Evolutionary conservation across 2,797 vertebrate species (phyloP).

Genomic region (Falco novaeseelandiae): DNA sequence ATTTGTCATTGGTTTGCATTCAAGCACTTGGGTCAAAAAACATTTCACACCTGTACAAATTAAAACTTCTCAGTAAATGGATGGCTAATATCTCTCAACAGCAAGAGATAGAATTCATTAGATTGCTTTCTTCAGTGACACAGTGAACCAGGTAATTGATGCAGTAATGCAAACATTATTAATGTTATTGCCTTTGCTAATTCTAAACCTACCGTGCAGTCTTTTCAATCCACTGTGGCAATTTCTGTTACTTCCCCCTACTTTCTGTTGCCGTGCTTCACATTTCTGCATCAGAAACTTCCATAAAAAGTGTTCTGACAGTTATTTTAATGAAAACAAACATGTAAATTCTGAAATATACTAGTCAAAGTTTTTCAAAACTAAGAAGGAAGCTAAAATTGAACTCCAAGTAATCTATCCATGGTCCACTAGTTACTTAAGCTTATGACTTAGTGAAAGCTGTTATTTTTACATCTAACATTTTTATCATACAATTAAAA

Average conservation of each 20-base stretch:
- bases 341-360: not conserved
- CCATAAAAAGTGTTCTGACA: not conserved
- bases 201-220: conserved; percentile 5
- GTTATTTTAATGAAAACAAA: not conserved
- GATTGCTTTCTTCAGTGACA: conserved; percentile 6
- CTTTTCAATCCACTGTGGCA: conserved; percentile 32
- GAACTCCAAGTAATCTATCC: not conserved
- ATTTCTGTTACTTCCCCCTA: not conserved
- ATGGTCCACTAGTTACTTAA: not conserved
- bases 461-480: not conserved
- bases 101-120: conserved; percentile 70
- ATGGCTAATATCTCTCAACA: conserved; percentile 67
- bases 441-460: not conserved
- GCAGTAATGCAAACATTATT: conserved; percentile 53
- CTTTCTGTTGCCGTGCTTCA: not conserved
- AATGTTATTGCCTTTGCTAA: conserved; percentile 43
- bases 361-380: not conserved
- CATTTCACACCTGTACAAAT: conserved; percentile 69
- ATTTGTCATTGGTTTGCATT: conserved; percentile 27
- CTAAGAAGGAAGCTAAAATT: not conserved
- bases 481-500: not conserved
- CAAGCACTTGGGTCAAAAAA: conserved; percentile 42
- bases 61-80: conserved; percentile 60
- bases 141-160: conserved; percentile 60
- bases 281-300: not conserved